phyloP scores from a whole-genome alignment of 1,140 invertebrate genomes.

The Drosophila asahinai region DNA sequence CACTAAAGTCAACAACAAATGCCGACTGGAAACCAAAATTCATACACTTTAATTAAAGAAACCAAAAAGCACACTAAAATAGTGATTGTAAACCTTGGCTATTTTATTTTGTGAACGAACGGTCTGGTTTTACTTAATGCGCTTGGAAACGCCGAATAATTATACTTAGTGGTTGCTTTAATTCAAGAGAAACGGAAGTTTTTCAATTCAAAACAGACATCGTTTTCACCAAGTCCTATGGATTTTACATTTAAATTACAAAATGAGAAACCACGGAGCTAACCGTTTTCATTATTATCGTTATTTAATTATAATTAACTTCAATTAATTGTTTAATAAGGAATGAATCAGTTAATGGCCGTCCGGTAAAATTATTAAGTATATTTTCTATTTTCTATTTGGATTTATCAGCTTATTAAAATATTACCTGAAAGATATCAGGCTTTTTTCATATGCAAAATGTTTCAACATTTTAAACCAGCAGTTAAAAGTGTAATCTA shows the following conservation, averaged over 20 bases:
- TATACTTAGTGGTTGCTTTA: constrained; percentile 7
- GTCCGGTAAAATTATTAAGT: not conserved
- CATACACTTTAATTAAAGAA: constrained; percentile 35
- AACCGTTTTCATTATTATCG: not conserved
- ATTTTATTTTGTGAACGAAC: constrained; percentile 21
- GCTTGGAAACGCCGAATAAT: constrained; percentile 9
- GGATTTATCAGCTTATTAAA: not conserved
- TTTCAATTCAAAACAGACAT: not conserved
- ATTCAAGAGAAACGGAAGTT: not conserved
- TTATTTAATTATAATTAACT: not conserved
- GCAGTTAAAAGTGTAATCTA: not conserved
- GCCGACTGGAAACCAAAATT: constrained; percentile 7
- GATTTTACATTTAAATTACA: constrained; percentile 2
- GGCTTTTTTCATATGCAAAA: not conserved
- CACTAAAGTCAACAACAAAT: constrained; percentile 26
- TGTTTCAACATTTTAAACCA: not conserved
- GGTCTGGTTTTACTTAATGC: constrained; percentile 10
- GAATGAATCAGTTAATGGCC: not conserved
- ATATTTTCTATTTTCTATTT: not conserved
- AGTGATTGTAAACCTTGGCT: constrained; percentile 33
- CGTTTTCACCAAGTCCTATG: not conserved
- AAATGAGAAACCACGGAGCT: not conserved
- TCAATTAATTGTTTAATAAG: constrained; percentile 1
- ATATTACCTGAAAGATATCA: not conserved
- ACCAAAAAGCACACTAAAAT: constrained; percentile 9